Evolutionary conservation across 1,140 invertebrate genomes (phyloP), one percentile per base, ranked within the genome.

Genomic region (Lucilia cuprina): DNA sequence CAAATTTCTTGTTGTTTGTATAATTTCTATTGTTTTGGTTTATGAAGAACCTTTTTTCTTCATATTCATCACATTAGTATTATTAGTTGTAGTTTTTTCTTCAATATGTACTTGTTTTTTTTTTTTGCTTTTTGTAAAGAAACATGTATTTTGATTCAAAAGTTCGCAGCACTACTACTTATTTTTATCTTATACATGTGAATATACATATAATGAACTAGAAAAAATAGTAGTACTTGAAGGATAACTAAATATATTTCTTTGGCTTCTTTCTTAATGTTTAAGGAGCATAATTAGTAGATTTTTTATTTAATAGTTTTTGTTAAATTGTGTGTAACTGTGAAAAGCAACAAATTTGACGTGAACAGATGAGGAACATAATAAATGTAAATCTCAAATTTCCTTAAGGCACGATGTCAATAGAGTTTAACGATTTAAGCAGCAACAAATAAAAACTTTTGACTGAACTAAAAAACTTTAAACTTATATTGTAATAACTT

Each of bases 331-430:
- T 30, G 25, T 30, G 25, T 30, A 30, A 3, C 25, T 78, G 7
- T 78, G 35, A 47, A 78, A 78, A 78, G 75, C 75, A 78, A 78
- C 75, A 78, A 35, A 35, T 78, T n/a, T 19, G 30, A 35, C 74
- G 2, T 14, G n/a, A 78, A 65, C 7, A 65, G 25, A 30, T 2
- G 3, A 30, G 25, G n/a, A 65, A 65, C 17, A 65, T 19, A 30
- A 30, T 30, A 78, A 77, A 77, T 13, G 13, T 77, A 12, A 41
- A 78, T 78, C 35, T 21, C 5, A 78, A 78, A 19, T 78, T 49
- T 49, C 35, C 75, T 47, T 47, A 78, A 17, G 75, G 75, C 75
- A 0, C 19, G 5, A 78, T 78, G 75, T 78, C 75, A 78, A 78
- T 78, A 78, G 14, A 13, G 14, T 65, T n/a, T n/a, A 65, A n/a